Evolutionary conservation across 2,888 invertebrate genomes (phyloP).

Genomic region (Melieria picta): DNA sequence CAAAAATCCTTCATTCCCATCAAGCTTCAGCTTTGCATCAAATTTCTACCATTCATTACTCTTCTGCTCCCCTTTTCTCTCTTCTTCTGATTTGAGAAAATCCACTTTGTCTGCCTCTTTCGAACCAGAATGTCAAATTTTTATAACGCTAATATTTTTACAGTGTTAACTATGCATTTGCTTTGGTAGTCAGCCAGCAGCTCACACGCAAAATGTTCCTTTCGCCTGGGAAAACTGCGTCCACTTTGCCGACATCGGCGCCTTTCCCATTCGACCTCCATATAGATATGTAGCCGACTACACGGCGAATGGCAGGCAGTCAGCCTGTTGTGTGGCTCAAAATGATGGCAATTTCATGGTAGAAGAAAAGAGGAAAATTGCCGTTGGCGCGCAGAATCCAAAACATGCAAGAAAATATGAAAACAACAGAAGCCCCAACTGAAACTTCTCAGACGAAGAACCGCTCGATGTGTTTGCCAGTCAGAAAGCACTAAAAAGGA

Average conservation of each 20-base stretch:
- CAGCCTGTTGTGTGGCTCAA: neutral
- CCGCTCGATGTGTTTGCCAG: neutral
- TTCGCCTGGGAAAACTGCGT: too few species aligned
- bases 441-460: neutral
- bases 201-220: too few species aligned
- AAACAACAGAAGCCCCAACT: neutral
- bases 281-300: neutral
- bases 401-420: neutral
- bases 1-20: too few species aligned
- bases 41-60: too few species aligned
- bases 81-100: too few species aligned
- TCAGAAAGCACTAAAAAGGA: neutral
- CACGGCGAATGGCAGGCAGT: conserved; percentile 3
- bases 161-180: too few species aligned
- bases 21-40: too few species aligned
- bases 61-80: too few species aligned
- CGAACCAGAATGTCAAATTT: too few species aligned
- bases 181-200: too few species aligned
- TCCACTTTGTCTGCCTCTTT: too few species aligned
- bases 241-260: neutral
- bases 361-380: neutral
- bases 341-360: conserved; percentile 7
- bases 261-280: conserved; percentile 23
- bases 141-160: too few species aligned
- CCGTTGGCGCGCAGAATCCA: neutral